Percentiles rank a stretch among this genome's conserved stretches.
Conservation (phyloP, 2,113 vertebrate species). For the Archilochus colubris region DNA sequence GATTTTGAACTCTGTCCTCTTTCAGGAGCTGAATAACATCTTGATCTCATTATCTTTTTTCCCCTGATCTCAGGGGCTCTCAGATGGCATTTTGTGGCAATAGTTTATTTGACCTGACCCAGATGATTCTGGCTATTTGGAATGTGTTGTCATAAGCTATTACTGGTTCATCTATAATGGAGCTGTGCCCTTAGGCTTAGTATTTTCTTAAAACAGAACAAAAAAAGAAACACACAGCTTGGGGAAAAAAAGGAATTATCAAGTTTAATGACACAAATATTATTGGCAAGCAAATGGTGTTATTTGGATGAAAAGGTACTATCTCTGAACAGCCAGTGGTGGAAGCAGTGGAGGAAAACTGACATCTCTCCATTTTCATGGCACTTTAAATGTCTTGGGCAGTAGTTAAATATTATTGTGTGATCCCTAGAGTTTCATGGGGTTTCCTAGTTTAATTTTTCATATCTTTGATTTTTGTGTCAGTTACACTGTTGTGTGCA, state of each 20-base stretch:
- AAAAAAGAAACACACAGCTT: too few relatives aligned
- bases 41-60: slow-evolving; percentile 48
- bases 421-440: neutral
- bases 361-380: neutral
- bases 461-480: neutral
- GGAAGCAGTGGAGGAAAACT: neutral
- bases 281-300: neutral
- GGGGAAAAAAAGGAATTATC: neutral
- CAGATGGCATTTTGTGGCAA: slow-evolving; percentile 27
- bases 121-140: slow-evolving; percentile 40
- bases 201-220: neutral
- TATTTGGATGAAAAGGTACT: neutral
- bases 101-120: slow-evolving; percentile 62
- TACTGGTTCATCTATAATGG: neutral
- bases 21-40: slow-evolving; percentile 18
- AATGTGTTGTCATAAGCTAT: slow-evolving; percentile 49
- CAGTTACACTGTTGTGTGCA: neutral
- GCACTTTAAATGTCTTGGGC: neutral
- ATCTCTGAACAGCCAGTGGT: neutral
- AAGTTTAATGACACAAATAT: neutral
- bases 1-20: neutral
- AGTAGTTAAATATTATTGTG: neutral
- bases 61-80: neutral
- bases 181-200: neutral
- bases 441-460: neutral